These are phyloP conservation scores for Ochropacha duplaris DNA, from an alignment of 2,888 invertebrate genomes.

Conservation along the genomic window DNA sequence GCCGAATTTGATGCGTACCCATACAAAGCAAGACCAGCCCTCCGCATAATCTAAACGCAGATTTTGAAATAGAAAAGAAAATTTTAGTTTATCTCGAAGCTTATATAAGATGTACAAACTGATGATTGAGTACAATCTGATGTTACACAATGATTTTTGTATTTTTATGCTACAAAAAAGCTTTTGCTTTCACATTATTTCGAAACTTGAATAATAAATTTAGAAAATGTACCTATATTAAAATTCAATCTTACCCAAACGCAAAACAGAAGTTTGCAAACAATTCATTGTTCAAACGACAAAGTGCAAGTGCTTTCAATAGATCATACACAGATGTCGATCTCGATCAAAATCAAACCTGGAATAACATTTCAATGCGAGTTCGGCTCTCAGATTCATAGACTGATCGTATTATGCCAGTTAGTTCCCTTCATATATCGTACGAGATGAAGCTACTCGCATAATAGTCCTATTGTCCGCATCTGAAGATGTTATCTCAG, in stretches of 20 bases:
- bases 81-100: background rate
- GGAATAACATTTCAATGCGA: slow-evolving; percentile 63
- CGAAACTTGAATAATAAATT: background rate
- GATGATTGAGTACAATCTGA: no score
- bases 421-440: slow-evolving; percentile 45
- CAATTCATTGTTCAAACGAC: slow-evolving; percentile 38
- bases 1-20: slow-evolving; percentile 69
- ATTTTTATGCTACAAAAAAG: no score
- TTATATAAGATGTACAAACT: no score
- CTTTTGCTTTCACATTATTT: no score
- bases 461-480: slow-evolving; percentile 67
- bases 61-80: background rate
- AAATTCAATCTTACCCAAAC: slow-evolving; percentile 10
- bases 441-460: slow-evolving; percentile 57
- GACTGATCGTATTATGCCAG: slow-evolving; percentile 52
- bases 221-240: no score
- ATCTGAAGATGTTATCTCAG: slow-evolving; percentile 59
- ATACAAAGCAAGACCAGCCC: slow-evolving; percentile 28
- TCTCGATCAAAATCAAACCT: slow-evolving; percentile 55
- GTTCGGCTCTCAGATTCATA: slow-evolving; percentile 51
- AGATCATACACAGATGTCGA: slow-evolving; percentile 45
- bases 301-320: slow-evolving; percentile 48
- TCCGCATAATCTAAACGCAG: slow-evolving; percentile 28
- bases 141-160: no score
- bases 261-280: slow-evolving; percentile 23